These are phyloP conservation scores for Globodera ellingtonae DNA, from an alignment of 1,140 invertebrate genomes.

Conservation along the genomic window DNA sequence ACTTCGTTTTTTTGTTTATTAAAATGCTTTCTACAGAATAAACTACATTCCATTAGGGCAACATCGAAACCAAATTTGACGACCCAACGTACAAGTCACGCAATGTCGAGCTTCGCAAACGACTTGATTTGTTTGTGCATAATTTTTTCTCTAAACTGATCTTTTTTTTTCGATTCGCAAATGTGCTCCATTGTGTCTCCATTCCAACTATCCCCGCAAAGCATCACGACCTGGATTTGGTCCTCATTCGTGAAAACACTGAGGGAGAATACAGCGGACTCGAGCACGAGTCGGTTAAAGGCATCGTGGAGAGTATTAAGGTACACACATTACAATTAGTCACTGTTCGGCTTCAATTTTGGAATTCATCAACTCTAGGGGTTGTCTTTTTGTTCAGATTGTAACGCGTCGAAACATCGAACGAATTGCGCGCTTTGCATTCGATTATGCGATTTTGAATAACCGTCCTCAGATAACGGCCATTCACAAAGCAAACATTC, in stretches of 20 bases:
- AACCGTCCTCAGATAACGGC: conserved; percentile 90
- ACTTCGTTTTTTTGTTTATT: too few relatives aligned
- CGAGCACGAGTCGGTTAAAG: conserved; percentile 90
- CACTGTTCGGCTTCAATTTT: not conserved
- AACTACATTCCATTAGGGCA: conserved; percentile 49
- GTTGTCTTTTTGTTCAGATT: conserved; percentile 68
- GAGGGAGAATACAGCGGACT: conserved; percentile 80
- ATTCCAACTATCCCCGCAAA: conserved; percentile 82
- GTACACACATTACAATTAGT: conserved; percentile 42
- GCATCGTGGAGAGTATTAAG: conserved; percentile 95
- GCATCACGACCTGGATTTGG: conserved; percentile 86
- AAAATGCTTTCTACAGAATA: not conserved
- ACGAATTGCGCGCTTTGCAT: conserved; percentile 89
- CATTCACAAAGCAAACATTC: conserved; percentile 97
- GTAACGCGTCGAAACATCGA: conserved; percentile 90
- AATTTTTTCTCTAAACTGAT: conserved; percentile 66
- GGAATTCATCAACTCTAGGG: not conserved
- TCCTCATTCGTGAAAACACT: conserved; percentile 77
- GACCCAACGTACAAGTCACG: conserved; percentile 59
- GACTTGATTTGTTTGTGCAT: conserved; percentile 48
- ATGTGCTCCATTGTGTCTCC: conserved; percentile 91
- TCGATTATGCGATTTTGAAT: conserved; percentile 86
- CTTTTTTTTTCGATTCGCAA: conserved; percentile 76
- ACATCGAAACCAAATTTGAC: conserved; percentile 65
- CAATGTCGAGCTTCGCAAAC: conserved; percentile 58